Percentiles rank a stretch among this genome's conserved stretches.
phyloP scores from a whole-genome alignment of 2,888 invertebrate genomes.

The Ormyrus pomaceus region DNA sequence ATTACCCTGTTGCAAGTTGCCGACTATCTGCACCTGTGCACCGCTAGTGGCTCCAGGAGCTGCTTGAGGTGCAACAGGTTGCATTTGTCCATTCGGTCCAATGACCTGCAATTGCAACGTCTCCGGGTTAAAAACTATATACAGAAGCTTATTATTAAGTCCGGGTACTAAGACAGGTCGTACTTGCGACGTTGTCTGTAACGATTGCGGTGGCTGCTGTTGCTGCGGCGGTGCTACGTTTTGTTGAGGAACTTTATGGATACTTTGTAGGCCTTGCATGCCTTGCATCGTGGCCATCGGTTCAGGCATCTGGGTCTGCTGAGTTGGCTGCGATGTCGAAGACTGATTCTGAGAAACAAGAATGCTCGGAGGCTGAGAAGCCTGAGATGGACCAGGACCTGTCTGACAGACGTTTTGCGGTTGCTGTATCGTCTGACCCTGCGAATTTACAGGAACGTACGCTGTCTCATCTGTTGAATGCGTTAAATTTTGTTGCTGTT shows the following conservation, averaged over 20 bases:
- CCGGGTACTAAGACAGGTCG: too few species aligned
- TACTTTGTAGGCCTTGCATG: conserved; percentile 71
- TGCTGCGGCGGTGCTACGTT: conserved; percentile 71
- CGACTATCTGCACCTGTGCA: conserved; percentile 69
- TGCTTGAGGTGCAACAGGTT: conserved; percentile 75
- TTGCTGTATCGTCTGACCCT: conserved; percentile 67
- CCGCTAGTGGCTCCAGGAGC: conserved; percentile 16
- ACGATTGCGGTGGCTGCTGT: conserved; percentile 64
- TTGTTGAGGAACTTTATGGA: conserved; percentile 73
- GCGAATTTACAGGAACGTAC: conserved; percentile 64
- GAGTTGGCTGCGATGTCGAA: conserved; percentile 57
- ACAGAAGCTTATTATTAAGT: too few species aligned
- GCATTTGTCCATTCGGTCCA: conserved; percentile 76
- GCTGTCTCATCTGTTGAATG: conserved; percentile 49
- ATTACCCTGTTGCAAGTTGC: conserved; percentile 60
- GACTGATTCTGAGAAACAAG: conserved; percentile 70
- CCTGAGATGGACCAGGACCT: conserved; percentile 52
- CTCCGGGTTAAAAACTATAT: conserved; percentile 61
- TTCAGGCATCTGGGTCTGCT: conserved; percentile 68
- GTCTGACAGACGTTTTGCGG: conserved; percentile 68
- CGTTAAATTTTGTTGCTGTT: conserved; percentile 75
- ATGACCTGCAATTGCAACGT: conserved; percentile 66
- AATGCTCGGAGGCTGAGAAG: conserved; percentile 68
- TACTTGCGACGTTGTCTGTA: conserved; percentile 49
- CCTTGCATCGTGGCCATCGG: conserved; percentile 68